Conservation (phyloP, 2,113 vertebrate genomes). For the Ictalurus punctatus region DNA sequence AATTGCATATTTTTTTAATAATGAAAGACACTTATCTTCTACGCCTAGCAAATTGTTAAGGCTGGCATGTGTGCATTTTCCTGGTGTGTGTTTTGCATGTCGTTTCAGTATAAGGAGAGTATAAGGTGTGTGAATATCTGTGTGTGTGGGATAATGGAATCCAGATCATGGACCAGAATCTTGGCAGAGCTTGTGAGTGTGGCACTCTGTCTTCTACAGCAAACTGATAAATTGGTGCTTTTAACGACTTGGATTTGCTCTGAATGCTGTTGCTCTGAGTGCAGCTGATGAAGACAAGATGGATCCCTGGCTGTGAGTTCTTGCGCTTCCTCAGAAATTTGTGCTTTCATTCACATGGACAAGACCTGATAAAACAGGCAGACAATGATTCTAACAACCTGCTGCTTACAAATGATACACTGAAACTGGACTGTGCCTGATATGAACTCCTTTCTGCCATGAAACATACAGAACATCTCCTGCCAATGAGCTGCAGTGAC, state of each 20-base stretch:
- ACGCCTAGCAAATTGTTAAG: background rate
- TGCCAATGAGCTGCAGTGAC: background rate
- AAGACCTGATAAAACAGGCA: conserved; percentile 5
- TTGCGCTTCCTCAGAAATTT: background rate
- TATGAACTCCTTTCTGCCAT: background rate
- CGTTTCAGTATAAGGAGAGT: no score
- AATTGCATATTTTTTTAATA: background rate
- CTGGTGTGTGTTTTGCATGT: background rate
- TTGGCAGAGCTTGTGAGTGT: conserved; percentile 6
- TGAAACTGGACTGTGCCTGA: background rate
- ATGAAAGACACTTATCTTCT: background rate
- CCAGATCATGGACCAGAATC: background rate
- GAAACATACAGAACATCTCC: background rate
- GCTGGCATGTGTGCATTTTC: background rate
- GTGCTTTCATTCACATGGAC: conserved; percentile 3
- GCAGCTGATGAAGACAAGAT: conserved; percentile 22
- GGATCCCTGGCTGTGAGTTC: background rate
- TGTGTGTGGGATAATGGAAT: conserved; percentile 13
- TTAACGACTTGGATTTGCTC: background rate
- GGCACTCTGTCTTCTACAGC: background rate
- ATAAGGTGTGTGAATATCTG: background rate
- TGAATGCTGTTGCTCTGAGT: conserved; percentile 14
- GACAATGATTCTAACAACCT: background rate
- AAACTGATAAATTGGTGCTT: conserved; percentile 23
- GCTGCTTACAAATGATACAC: background rate